Evolutionary conservation across 1,140 invertebrate genomes (phyloP), one percentile per base, ranked within the genome.

Genomic region (Sinonovacula constricta): DNA sequence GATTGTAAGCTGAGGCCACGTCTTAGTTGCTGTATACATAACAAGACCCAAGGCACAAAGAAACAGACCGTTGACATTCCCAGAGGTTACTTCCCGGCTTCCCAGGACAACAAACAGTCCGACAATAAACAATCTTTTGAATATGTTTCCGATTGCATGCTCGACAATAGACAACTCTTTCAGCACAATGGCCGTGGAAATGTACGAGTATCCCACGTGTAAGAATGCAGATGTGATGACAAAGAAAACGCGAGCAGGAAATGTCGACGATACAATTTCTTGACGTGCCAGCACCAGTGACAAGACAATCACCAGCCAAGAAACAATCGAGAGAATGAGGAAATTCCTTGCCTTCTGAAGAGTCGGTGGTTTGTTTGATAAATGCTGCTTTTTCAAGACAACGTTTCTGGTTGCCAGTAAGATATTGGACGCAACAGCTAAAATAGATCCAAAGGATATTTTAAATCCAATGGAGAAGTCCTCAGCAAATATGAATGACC

Each of bases 131-230:
- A 65, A 14, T 36, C 62, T 18, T 45, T 65, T 65, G 31, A 45
- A 15, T 2, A 65, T 65, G 62, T 65, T 65, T 22, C 14, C 36
- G 24, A 65, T 36, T 3, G 62, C 62, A 65, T 65, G 62, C 3
- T 36, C 31, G 1, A 65, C 36, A 22, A 65, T 36, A 7, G 62
- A 65, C 18, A 39, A 65, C 2, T 39, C 24, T 39, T 65, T 24
- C 3, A 65, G 26, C 3, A 65, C 62, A 22, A 45, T 3, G 14
- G 39, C 34, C 12, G 62, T 65, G 3, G 62, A 65, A 33, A 65
- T 65, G 15, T 65, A 65, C 14, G 34, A 45, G 15, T 65, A 65
- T n/a, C 10, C 15, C 18, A 45, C 62, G 45, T 65, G 24, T 10
- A 45, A 45, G 39, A 45, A 10, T 10, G 39, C 39, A 10, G 39